phyloP scores from a whole-genome alignment of 2,113 vertebrate species.

The Galeopterus variegatus region DNA sequence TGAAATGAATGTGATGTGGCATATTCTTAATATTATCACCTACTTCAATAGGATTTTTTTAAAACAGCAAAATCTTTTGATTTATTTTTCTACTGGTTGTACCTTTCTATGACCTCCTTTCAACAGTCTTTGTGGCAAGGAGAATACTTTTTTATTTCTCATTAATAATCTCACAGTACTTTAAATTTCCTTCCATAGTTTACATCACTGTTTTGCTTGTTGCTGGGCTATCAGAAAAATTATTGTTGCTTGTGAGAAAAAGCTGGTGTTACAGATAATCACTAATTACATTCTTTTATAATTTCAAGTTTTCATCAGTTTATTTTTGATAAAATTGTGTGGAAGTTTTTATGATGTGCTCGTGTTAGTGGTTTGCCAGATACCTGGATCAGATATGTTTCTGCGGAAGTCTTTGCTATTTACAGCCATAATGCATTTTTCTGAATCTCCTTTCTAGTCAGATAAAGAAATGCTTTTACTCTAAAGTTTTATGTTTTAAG shows the following conservation, averaged over 20 bases:
- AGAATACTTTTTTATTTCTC: background rate
- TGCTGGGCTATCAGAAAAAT: constrained; percentile 20
- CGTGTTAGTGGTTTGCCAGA: constrained; percentile 3
- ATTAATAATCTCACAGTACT: background rate
- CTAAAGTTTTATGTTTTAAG: background rate
- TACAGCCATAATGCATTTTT: background rate
- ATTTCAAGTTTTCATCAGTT: background rate
- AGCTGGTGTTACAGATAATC: background rate
- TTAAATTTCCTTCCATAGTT: background rate
- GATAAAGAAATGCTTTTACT: constrained; percentile 2
- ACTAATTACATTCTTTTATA: background rate
- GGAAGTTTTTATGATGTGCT: background rate
- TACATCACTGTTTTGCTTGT: constrained; percentile 26
- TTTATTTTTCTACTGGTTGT: constrained; percentile 29
- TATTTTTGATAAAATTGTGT: background rate
- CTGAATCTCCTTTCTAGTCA: constrained; percentile 20
- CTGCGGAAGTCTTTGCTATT: background rate
- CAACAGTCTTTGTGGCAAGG: background rate
- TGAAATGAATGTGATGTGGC: background rate
- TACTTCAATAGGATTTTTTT: constrained; percentile 65
- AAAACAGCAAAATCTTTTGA: constrained; percentile 32
- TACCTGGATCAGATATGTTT: background rate
- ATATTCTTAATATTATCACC: background rate
- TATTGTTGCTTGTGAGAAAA: background rate
- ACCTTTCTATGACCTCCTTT: background rate